Base-by-base conservation (phyloP, 2,113 vertebrate species). In the Gopherus flavomarginatus region DNA sequence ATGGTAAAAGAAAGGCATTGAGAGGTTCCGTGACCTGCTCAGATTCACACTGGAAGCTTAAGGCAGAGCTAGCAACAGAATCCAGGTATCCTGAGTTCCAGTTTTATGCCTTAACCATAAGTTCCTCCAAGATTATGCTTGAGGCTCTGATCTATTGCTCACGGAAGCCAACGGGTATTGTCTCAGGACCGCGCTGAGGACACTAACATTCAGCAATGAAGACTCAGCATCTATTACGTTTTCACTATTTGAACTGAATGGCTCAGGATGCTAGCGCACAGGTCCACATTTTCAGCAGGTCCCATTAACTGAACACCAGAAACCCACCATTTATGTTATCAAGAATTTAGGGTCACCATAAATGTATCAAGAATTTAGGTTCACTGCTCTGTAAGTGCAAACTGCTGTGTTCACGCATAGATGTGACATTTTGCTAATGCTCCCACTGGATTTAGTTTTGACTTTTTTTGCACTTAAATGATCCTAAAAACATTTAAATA, bases 211-310 rank as follows among this genome's bases (percentile, higher is more conserved):
- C 53, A n/a, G 62, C 16, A 65, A 35, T 13, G 31, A 65, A 35
- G 16, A 35, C 14, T 17, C 62, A 77, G 53, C 77, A 85, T 54
- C 85, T 22, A 81, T 42, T 3, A 83, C 14, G 14, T 10, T 90
- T 91, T 1, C 75, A 95, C 72, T 7, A 79, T 5, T 80, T 89
- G 85, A 89, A 78, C 82, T 86, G 94, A 31, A 78, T 11, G 44
- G 65, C 12, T 91, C 56, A n/a, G 86, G 56, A 52, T 38, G 72
- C n/a, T 75, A 24, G 38, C 17, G 8, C 38, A 26, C 6, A 75
- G 10, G 21, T 75, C 72, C 72, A 75, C 22, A 26, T 42, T 75
- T 42, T 75, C n/a, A 75, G 72, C 72, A 42, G 38, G 5, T n/a
- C 65, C 35, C 38, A 75, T 22, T 13, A 93, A 38, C 80, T 75